A percentile compares a stretch with the other conserved stretches of the same genome.
These are phyloP conservation scores for Drosophila mimica DNA, from an alignment of 2,888 invertebrate genomes.

Conservation along the genomic window DNA sequence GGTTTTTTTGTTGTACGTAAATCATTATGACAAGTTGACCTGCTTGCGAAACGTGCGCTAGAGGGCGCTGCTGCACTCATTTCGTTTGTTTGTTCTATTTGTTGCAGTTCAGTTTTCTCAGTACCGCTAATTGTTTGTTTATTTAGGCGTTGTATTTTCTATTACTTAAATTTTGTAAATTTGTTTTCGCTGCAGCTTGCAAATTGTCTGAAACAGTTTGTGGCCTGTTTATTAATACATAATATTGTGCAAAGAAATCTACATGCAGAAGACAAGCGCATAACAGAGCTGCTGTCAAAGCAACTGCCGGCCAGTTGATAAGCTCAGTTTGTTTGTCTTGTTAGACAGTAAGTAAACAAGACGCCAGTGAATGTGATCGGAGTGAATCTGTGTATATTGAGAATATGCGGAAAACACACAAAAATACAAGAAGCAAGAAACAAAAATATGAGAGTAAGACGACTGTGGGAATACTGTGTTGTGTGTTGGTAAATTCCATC, in stretches of 20 bases:
- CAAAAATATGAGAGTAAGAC: conserved; percentile 1
- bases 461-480: conserved; percentile 39
- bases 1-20: conserved; percentile 49
- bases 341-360: conserved; percentile 44
- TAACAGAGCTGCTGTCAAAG: conserved; percentile 13
- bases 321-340: conserved; percentile 40
- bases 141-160: conserved; percentile 63
- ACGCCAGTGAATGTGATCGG: conserved; percentile 9
- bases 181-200: conserved; percentile 32
- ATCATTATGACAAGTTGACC: conserved; percentile 79
- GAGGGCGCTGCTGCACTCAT: conserved; percentile 34
- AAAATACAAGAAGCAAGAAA: background rate
- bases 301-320: conserved; percentile 35
- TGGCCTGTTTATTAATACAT: conserved; percentile 52
- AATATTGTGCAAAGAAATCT: conserved; percentile 35
- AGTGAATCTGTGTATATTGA: conserved; percentile 1
- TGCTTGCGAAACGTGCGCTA: conserved; percentile 57
- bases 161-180: conserved; percentile 41
- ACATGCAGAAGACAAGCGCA: conserved; percentile 19
- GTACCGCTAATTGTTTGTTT: conserved; percentile 72
- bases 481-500: conserved; percentile 7
- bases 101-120: conserved; percentile 25
- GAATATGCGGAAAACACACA: conserved; percentile 5
- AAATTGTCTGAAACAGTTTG: conserved; percentile 1
- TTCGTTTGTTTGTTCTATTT: conserved; percentile 10